A percentile compares a stretch with the other conserved stretches of the same genome.
These are phyloP conservation scores for Lasaia peninsularis DNA, from an alignment of 1,140 invertebrate genomes.

Conservation along the genomic window DNA sequence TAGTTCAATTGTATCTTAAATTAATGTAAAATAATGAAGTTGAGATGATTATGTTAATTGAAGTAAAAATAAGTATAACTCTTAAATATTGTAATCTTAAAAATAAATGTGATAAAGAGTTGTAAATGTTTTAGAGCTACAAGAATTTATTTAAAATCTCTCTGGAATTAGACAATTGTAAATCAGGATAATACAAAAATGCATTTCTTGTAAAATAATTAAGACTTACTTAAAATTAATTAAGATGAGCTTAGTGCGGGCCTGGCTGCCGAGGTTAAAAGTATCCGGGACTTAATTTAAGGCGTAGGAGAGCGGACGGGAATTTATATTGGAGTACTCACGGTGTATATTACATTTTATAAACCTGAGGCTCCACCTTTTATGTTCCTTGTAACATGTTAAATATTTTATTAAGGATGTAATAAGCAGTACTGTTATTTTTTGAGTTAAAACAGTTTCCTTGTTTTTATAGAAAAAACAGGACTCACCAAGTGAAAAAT, in stretches of 20 bases:
- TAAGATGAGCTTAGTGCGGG: background rate
- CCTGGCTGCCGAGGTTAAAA: background rate
- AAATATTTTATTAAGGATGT: conserved; percentile 8
- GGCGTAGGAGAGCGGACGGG: conserved; percentile 5
- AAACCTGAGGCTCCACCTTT: conserved; percentile 1
- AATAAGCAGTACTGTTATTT: background rate
- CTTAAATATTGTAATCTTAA: too few relatives aligned
- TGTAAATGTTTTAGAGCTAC: background rate
- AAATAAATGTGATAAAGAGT: too few relatives aligned
- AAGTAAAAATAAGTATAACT: too few relatives aligned
- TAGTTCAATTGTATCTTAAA: too few relatives aligned
- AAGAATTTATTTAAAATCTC: background rate
- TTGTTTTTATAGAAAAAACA: too few relatives aligned
- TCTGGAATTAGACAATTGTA: background rate
- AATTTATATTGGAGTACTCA: conserved; percentile 9
- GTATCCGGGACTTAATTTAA: conserved; percentile 10
- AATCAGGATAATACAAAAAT: background rate
- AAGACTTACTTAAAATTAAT: background rate
- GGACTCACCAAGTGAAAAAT: too few relatives aligned
- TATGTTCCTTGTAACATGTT: conserved; percentile 4
- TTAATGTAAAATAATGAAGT: too few relatives aligned
- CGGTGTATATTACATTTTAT: conserved; percentile 5
- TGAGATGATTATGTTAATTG: too few relatives aligned
- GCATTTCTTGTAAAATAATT: background rate
- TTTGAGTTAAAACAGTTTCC: background rate